Percentiles rank a stretch among this genome's conserved stretches.
These are phyloP conservation scores for zebrafish (Danio rerio) DNA, from an alignment of 2,113 vertebrate species.

Conservation along the genomic window GRCz12tu NC_133194.1:36138001-36138500, in stretches of 20 bases:
- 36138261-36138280: slow-evolving; percentile 81
- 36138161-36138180: background rate
- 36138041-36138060: too few relatives aligned
- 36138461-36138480: slow-evolving; percentile 44
- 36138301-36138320: slow-evolving; percentile 86
- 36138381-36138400: slow-evolving; percentile 82
- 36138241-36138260: slow-evolving; percentile 71
- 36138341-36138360: slow-evolving; percentile 87
- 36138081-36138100: too few relatives aligned
- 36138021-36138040: too few relatives aligned
- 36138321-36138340: slow-evolving; percentile 83
- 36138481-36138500: slow-evolving; percentile 12
- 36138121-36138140: too few relatives aligned
- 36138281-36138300: slow-evolving; percentile 83
- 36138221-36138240: slow-evolving; percentile 54
- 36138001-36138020: too few relatives aligned
- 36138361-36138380: slow-evolving; percentile 84
- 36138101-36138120: too few relatives aligned
- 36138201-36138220: slow-evolving; percentile 49
- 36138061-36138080: too few relatives aligned
- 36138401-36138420: slow-evolving; percentile 83
- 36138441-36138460: slow-evolving; percentile 60
- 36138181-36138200: slow-evolving; percentile 29
- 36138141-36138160: background rate
- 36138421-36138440: slow-evolving; percentile 69